A percentile compares a stretch with the other conserved stretches of the same genome.
Evolutionary conservation across 30 jellyfish, hydroid and myxozoan species (phyloP).

Genomic region (Nemopilema nomurai): DNA sequence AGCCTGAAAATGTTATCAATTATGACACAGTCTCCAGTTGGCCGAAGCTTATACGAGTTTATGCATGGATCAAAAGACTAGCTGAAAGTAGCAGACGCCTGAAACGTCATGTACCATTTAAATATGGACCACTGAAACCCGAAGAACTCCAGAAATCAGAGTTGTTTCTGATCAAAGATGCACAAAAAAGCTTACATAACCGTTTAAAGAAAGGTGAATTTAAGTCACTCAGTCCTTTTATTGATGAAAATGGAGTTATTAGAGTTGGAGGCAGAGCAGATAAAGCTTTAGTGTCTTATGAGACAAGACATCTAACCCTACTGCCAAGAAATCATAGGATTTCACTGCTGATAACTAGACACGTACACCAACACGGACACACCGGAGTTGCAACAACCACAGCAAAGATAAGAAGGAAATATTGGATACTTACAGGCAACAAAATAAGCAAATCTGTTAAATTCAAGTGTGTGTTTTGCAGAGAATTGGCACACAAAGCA

Average conservation of each 20-base stretch:
- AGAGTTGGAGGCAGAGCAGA: conserved; percentile 66
- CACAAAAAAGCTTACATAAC: conserved; percentile 51
- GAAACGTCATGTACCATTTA: conserved; percentile 5
- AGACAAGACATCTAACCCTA: conserved; percentile 54
- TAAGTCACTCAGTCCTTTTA: conserved; percentile 53
- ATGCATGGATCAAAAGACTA: conserved; percentile 54
- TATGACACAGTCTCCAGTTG: conserved; percentile 52
- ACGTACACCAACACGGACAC: conserved; percentile 48
- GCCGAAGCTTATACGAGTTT: conserved; percentile 43
- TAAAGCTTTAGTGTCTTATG: conserved; percentile 55
- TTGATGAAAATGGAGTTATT: conserved; percentile 51
- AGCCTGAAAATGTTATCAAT: conserved; percentile 21
- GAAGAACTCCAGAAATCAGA: conserved; percentile 56
- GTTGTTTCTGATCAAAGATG: conserved; percentile 47
- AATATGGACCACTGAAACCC: conserved; percentile 55
- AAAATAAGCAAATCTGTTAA: conserved; percentile 58
- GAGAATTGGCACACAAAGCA: conserved; percentile 53
- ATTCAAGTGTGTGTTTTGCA: conserved; percentile 45
- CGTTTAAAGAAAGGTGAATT: conserved; percentile 50
- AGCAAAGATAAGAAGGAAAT: conserved; percentile 46
- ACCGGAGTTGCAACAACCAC: conserved; percentile 60
- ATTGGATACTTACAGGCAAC: conserved; percentile 55
- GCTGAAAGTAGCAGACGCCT: conserved; percentile 32
- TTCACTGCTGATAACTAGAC: conserved; percentile 34
- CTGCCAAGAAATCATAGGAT: conserved; percentile 40